A percentile compares a stretch with the other conserved stretches of the same genome.
Evolutionary conservation across 2,113 vertebrate genomes (phyloP).

Genomic region (Camelus dromedarius): DNA sequence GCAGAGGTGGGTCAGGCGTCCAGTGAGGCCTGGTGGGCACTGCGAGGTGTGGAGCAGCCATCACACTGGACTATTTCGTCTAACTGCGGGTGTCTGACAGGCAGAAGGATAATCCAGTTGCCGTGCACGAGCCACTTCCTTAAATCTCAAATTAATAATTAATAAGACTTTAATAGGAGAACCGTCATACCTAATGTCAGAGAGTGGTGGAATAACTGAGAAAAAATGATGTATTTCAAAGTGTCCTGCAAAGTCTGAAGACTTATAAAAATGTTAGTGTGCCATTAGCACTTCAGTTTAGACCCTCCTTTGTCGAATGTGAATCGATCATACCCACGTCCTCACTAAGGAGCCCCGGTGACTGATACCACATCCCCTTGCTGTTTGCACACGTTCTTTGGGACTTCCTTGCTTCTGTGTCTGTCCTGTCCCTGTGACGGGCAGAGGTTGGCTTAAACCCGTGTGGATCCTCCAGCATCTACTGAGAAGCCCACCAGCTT

Average conservation of each 20-base stretch:
- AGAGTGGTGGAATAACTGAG: not conserved
- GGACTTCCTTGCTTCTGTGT: not conserved
- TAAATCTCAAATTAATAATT: not conserved
- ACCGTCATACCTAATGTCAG: conserved; percentile 7
- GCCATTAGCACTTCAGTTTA: not conserved
- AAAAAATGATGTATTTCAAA: not conserved
- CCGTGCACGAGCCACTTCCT: not conserved
- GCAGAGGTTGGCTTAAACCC: not conserved
- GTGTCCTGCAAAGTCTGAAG: not conserved
- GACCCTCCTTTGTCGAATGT: not conserved
- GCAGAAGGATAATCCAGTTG: not conserved
- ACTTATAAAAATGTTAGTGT: not conserved
- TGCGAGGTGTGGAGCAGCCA: accelerated
- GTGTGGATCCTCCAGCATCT: not conserved
- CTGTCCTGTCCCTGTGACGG: not conserved
- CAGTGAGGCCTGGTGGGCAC: not conserved
- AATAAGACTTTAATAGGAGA: conserved; percentile 17
- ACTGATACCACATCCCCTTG: accelerated
- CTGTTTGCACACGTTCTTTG: not conserved
- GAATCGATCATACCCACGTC: accelerated
- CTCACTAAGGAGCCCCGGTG: not conserved
- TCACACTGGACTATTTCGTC: not conserved
- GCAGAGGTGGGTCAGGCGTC: not conserved
- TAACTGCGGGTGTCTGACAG: not conserved
- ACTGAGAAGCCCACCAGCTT: not conserved